Evolutionary conservation across 2,888 invertebrate species (phyloP).

Genomic region (Eupsilia transversa): DNA sequence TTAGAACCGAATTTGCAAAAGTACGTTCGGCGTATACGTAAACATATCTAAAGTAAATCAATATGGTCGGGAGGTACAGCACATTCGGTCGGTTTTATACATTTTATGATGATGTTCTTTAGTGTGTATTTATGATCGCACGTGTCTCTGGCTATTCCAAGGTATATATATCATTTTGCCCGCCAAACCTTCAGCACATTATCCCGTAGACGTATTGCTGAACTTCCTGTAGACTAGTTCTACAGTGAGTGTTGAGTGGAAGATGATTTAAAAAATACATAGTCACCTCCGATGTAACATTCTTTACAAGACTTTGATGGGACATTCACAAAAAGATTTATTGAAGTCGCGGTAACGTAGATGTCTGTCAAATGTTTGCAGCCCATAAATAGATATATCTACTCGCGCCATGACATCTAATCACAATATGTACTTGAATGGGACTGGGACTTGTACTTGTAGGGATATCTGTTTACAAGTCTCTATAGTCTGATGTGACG

Average conservation of each 20-base stretch:
- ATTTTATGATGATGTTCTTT: constrained; percentile 86
- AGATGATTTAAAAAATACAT: not conserved
- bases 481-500: constrained; percentile 32
- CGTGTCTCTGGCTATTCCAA: constrained; percentile 58
- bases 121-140: constrained; percentile 75
- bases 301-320: not conserved
- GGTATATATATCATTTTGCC: constrained; percentile 35
- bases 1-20: constrained; percentile 79
- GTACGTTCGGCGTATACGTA: constrained; percentile 83
- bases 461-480: constrained; percentile 34
- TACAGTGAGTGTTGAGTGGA: not conserved
- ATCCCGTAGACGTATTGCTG: not conserved
- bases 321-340: not conserved
- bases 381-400: constrained; percentile 38
- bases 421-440: constrained; percentile 43
- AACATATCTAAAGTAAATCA: constrained; percentile 87
- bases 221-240: not conserved
- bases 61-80: constrained; percentile 77
- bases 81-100: constrained; percentile 81
- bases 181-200: constrained; percentile 21
- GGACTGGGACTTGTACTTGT: too few species aligned
- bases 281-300: not conserved
- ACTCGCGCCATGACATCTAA: constrained; percentile 47
- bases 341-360: not conserved
- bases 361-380: constrained; percentile 1